Conservation (phyloP, 1,140 invertebrate species). For the Drosophila bifasciata region DNA sequence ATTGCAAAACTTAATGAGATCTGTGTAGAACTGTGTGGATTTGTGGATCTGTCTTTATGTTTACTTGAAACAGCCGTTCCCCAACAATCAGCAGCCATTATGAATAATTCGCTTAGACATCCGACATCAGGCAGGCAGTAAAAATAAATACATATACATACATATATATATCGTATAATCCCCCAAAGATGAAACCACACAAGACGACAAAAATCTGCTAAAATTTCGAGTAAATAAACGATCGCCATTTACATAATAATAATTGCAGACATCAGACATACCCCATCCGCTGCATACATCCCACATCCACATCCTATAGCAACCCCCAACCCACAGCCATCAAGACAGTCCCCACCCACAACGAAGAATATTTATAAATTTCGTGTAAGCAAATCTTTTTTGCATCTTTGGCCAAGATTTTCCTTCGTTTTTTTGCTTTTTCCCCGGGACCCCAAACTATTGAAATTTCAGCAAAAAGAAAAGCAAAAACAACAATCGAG, state of each 20-base stretch:
- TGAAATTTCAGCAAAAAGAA: conserved; percentile 66
- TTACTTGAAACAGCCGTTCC: conserved; percentile 63
- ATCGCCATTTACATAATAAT: conserved; percentile 76
- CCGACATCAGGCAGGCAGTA: conserved; percentile 65
- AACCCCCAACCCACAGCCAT: too few species aligned
- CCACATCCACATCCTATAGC: conserved; percentile 3
- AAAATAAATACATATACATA: conserved; percentile 49
- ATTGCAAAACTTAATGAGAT: conserved; percentile 65
- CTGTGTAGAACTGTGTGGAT: too few species aligned
- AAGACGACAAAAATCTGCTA: conserved; percentile 53
- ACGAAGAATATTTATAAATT: conserved; percentile 62
- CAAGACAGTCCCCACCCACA: conserved; percentile 3
- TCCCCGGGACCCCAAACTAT: conserved; percentile 37
- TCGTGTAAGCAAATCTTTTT: conserved; percentile 55
- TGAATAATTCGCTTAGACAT: conserved; percentile 67
- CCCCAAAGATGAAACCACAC: conserved; percentile 28
- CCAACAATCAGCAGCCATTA: conserved; percentile 63
- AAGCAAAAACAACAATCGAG: conserved; percentile 23
- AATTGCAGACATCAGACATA: conserved; percentile 57
- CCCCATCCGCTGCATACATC: conserved; percentile 28
- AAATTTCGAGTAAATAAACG: conserved; percentile 64
- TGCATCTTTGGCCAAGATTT: conserved; percentile 50
- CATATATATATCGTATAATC: conserved; percentile 44
- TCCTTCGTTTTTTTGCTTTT: background rate
- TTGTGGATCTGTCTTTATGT: background rate